Evolutionary conservation across 2,888 invertebrate species (phyloP).

Genomic region (Prosapia bicincta): DNA sequence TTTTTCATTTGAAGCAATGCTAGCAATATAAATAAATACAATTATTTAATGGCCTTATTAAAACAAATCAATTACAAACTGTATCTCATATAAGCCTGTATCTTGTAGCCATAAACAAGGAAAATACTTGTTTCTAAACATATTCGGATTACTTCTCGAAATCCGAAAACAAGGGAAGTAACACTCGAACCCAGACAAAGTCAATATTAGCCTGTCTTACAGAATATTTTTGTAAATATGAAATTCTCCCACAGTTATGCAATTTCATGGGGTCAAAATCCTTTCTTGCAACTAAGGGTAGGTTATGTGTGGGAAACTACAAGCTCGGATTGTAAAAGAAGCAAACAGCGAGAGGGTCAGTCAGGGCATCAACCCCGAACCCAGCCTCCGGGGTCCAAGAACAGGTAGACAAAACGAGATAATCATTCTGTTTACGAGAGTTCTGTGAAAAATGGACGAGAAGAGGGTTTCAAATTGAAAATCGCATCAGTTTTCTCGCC

Average conservation of each 20-base stretch:
- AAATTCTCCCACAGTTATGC: conserved; percentile 2
- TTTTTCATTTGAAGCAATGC: too few species aligned
- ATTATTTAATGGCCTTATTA: too few species aligned
- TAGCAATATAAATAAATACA: too few species aligned
- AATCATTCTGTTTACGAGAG: not conserved
- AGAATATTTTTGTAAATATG: not conserved
- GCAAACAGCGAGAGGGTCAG: not conserved
- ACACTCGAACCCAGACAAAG: not conserved
- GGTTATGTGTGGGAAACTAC: not conserved
- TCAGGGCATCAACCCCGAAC: not conserved
- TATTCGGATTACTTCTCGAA: not conserved
- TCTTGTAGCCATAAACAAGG: too few species aligned
- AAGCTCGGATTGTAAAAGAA: not conserved
- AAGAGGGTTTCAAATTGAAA: not conserved
- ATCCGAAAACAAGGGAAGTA: not conserved
- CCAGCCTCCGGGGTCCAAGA: not conserved
- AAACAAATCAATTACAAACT: too few species aligned
- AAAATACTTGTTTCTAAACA: too few species aligned
- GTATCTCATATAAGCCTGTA: too few species aligned
- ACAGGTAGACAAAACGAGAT: conserved; percentile 2
- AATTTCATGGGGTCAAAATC: not conserved
- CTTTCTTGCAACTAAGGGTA: not conserved
- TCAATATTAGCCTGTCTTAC: not conserved
- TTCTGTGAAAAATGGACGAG: not conserved
- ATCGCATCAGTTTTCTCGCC: not conserved